Evolutionary conservation across 2,113 vertebrate species (phyloP).

Genomic region (Antechinus flavipes): DNA sequence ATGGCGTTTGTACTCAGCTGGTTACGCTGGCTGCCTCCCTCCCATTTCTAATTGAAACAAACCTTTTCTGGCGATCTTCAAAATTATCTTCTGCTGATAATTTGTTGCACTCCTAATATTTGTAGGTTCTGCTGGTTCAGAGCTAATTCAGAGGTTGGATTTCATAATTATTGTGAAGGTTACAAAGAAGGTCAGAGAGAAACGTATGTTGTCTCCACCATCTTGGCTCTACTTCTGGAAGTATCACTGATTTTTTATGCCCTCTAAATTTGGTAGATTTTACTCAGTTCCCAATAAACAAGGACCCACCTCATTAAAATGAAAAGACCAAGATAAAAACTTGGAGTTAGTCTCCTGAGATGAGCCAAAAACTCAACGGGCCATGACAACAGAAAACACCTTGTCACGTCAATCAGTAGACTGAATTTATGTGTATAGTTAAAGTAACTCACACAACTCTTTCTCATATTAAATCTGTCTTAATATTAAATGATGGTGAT

Average conservation of each 20-base stretch:
- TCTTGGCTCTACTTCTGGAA: too few species aligned
- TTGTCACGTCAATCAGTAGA: slow-evolving; percentile 20
- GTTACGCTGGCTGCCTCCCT: too few species aligned
- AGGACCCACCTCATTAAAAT: slow-evolving; percentile 40
- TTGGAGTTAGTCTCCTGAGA: slow-evolving; percentile 54
- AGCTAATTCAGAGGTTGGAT: too few species aligned
- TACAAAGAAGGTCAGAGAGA: too few species aligned
- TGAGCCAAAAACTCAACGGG: slow-evolving; percentile 61
- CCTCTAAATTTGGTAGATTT: slow-evolving; percentile 57
- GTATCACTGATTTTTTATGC: slow-evolving; percentile 6
- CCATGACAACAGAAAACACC: slow-evolving; percentile 19
- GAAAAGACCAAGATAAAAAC: slow-evolving; percentile 61
- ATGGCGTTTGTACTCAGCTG: too few species aligned
- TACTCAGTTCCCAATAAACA: slow-evolving; percentile 60
- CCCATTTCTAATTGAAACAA: too few species aligned
- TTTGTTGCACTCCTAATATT: too few species aligned
- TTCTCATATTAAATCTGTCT: neutral
- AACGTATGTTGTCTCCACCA: too few species aligned
- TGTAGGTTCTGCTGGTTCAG: too few species aligned
- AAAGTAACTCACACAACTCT: neutral
- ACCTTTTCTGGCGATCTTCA: too few species aligned
- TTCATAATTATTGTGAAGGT: too few species aligned
- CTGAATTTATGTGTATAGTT: neutral
- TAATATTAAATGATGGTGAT: neutral
- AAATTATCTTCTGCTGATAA: too few species aligned